Evolutionary conservation across 2,797 vertebrate genomes (phyloP).

Genomic region (Cyclura pinguis): DNA sequence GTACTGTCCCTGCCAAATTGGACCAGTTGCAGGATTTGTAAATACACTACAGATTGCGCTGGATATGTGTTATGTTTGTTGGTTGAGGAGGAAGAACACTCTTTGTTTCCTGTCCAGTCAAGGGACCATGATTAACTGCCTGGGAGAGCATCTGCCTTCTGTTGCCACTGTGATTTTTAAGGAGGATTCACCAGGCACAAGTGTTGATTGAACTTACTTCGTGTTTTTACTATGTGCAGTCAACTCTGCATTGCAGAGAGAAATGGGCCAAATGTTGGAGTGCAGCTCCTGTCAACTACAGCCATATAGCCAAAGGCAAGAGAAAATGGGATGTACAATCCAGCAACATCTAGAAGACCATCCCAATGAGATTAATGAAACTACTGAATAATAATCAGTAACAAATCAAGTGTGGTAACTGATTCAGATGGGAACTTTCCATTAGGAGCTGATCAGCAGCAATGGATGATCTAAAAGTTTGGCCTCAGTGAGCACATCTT

Average conservation of each 20-base stretch:
- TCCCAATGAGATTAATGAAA: background rate
- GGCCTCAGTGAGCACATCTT: background rate
- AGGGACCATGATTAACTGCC: background rate
- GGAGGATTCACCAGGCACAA: background rate
- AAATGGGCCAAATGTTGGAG: background rate
- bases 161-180: background rate
- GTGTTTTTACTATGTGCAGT: background rate
- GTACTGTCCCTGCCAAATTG: too few relatives aligned
- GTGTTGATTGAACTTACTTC: background rate
- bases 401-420: constrained; percentile 2
- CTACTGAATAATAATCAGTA: background rate
- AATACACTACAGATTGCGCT: background rate
- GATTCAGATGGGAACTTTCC: background rate
- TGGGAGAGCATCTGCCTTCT: background rate
- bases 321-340: too few relatives aligned
- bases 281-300: too few relatives aligned
- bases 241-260: background rate
- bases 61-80: background rate
- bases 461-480: background rate
- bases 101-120: background rate
- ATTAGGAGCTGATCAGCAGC: background rate
- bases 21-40: background rate
- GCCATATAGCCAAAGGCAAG: too few relatives aligned
- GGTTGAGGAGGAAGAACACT: background rate
- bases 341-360: too few relatives aligned